phyloP scores from a whole-genome alignment of 2,797 vertebrate genomes.

The Rhinella marina region DNA sequence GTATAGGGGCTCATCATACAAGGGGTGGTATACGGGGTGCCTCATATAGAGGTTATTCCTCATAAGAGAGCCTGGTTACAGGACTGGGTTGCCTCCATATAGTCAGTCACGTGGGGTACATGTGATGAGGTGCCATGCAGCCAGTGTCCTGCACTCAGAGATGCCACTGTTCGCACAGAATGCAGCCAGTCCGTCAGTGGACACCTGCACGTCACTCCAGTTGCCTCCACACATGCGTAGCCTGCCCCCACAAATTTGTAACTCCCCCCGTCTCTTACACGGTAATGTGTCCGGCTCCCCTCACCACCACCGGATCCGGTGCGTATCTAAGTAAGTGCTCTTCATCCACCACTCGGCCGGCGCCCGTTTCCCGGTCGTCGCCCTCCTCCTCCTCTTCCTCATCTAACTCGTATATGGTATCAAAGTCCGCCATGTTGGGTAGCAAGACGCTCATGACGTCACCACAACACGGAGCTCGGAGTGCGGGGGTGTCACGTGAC shows the following conservation, averaged over 20 bases:
- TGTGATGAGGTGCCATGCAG: too few relatives aligned
- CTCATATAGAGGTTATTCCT: too few relatives aligned
- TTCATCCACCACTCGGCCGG: slow-evolving; percentile 83
- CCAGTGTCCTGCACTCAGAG: too few relatives aligned
- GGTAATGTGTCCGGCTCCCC: slow-evolving; percentile 96
- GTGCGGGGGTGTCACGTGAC: neutral
- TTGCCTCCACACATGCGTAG: neutral
- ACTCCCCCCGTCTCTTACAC: slow-evolving; percentile 83
- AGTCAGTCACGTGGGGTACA: too few relatives aligned
- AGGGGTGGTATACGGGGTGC: too few relatives aligned
- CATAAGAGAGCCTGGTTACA: too few relatives aligned
- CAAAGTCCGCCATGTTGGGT: slow-evolving; percentile 98
- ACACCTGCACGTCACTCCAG: too few relatives aligned
- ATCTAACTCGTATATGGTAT: slow-evolving; percentile 97
- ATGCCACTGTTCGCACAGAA: too few relatives aligned
- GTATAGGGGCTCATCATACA: too few relatives aligned
- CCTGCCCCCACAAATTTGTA: neutral
- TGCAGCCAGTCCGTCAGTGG: too few relatives aligned
- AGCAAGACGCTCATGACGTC: slow-evolving; percentile 94
- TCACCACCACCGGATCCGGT: slow-evolving; percentile 91
- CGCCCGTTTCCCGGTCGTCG: slow-evolving; percentile 54
- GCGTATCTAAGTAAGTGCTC: slow-evolving; percentile 86
- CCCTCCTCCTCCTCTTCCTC: slow-evolving; percentile 88
- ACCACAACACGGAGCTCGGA: slow-evolving; percentile 60
- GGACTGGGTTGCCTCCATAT: too few relatives aligned